phyloP scores from a whole-genome alignment of 1,140 invertebrate species.

The Nilaparvata lugens region DNA sequence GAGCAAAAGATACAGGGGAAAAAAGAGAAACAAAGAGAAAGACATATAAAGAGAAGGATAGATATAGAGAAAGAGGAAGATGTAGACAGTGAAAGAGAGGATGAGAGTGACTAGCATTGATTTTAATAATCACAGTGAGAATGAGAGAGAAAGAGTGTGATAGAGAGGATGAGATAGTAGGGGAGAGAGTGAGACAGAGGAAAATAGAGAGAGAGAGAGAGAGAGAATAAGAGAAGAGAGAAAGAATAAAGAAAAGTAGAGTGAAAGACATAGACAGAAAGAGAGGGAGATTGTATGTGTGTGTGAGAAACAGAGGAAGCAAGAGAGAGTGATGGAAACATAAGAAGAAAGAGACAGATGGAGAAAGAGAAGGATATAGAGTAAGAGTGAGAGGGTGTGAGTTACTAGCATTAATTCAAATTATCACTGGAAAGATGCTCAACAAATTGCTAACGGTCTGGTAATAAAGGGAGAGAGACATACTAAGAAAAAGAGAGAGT shows the following conservation, averaged over 20 bases:
- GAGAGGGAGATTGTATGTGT: not conserved
- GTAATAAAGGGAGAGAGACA: slow-evolving; percentile 29
- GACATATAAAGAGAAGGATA: too few species aligned
- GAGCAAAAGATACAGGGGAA: too few species aligned
- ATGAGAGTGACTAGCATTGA: too few species aligned
- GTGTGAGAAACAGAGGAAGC: too few species aligned
- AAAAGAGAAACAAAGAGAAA: too few species aligned
- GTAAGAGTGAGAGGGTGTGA: too few species aligned
- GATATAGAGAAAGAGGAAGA: too few species aligned
- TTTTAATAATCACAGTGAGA: too few species aligned
- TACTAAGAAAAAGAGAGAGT: not conserved
- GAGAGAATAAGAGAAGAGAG: slow-evolving; percentile 29
- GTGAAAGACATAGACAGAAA: slow-evolving; percentile 1
- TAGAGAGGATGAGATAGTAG: slow-evolving; percentile 13
- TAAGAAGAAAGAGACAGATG: slow-evolving; percentile 5
- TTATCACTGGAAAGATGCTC: too few species aligned
- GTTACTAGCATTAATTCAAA: too few species aligned
- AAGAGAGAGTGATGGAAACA: slow-evolving; percentile 6
- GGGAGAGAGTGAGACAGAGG: slow-evolving; percentile 13
- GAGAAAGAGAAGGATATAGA: not conserved
- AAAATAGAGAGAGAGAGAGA: slow-evolving; percentile 23
- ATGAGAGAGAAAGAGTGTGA: not conserved
- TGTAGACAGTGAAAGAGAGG: not conserved
- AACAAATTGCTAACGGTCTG: too few species aligned
- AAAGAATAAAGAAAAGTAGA: slow-evolving; percentile 14